A percentile compares a stretch with the other conserved stretches of the same genome.
These are phyloP conservation scores for Amphibalanus amphitrite DNA, from an alignment of 1,140 invertebrate genomes.

Conservation along the genomic window DNA sequence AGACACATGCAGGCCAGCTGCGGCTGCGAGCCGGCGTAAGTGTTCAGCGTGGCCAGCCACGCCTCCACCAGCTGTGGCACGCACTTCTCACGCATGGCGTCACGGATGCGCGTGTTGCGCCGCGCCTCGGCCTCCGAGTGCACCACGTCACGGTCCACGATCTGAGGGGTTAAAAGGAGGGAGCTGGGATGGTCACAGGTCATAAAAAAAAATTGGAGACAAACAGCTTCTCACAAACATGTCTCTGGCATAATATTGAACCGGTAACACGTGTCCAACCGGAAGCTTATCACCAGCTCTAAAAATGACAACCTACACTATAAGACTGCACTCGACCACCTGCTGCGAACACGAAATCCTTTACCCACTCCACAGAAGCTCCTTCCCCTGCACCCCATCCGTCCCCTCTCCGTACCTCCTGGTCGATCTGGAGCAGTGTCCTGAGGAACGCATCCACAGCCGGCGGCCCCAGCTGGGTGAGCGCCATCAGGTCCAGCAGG, in stretches of 20 bases:
- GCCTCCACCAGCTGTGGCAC: constrained; percentile 33
- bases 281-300: too few relatives aligned
- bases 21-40: constrained; percentile 27
- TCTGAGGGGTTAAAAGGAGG: too few relatives aligned
- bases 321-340: too few relatives aligned
- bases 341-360: too few relatives aligned
- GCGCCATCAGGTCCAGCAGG: constrained; percentile 32
- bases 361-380: too few relatives aligned
- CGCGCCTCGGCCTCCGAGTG: constrained; percentile 31
- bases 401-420: too few relatives aligned
- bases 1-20: constrained; percentile 32
- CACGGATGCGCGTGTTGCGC: constrained; percentile 35
- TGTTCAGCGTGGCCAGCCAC: constrained; percentile 37
- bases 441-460: constrained; percentile 36
- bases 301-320: too few relatives aligned
- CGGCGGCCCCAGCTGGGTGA: constrained; percentile 24
- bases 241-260: too few relatives aligned
- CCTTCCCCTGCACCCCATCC: too few relatives aligned
- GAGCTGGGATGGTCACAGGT: constrained; percentile 1
- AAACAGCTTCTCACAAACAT: neutral
- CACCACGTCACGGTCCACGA: constrained; percentile 33
- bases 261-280: too few relatives aligned
- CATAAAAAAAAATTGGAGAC: neutral
- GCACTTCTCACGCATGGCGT: constrained; percentile 36
- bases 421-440: constrained; percentile 34